These are phyloP conservation scores for Plebejus melissa DNA, from an alignment of 2,888 invertebrate species.

Conservation along the genomic window DNA sequence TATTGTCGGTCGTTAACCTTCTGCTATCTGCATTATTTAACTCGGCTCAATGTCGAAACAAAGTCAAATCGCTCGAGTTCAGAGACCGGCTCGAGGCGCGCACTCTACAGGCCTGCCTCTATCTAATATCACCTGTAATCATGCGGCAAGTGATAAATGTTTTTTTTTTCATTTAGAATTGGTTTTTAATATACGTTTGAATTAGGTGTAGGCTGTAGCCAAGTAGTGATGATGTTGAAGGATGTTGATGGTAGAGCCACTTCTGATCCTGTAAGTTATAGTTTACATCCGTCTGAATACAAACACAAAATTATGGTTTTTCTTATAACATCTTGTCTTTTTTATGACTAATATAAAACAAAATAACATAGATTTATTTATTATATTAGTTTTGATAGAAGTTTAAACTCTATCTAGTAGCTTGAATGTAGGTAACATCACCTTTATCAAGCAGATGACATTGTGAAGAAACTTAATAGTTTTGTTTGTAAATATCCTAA, in stretches of 20 bases:
- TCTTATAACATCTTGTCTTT: background rate
- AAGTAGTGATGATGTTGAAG: background rate
- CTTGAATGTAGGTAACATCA: background rate
- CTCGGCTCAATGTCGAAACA: conserved; percentile 73
- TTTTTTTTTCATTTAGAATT: background rate
- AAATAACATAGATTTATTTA: background rate
- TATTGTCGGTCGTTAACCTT: conserved; percentile 72
- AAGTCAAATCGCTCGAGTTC: conserved; percentile 73
- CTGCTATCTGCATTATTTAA: conserved; percentile 76
- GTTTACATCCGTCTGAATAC: background rate
- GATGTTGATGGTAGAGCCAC: background rate
- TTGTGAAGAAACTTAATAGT: background rate
- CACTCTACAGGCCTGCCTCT: conserved; percentile 59
- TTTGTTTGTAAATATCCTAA: background rate
- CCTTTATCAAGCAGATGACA: background rate
- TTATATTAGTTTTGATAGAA: background rate
- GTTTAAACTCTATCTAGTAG: background rate
- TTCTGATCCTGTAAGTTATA: background rate
- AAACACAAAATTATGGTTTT: background rate
- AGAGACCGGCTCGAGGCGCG: conserved; percentile 65
- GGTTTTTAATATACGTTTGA: background rate
- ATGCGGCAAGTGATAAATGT: background rate
- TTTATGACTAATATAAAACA: background rate
- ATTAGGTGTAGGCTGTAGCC: background rate
- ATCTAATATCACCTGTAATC: conserved; percentile 51